Evolutionary conservation across 2,797 vertebrate species (phyloP).

Genomic region (Avahi laniger): DNA sequence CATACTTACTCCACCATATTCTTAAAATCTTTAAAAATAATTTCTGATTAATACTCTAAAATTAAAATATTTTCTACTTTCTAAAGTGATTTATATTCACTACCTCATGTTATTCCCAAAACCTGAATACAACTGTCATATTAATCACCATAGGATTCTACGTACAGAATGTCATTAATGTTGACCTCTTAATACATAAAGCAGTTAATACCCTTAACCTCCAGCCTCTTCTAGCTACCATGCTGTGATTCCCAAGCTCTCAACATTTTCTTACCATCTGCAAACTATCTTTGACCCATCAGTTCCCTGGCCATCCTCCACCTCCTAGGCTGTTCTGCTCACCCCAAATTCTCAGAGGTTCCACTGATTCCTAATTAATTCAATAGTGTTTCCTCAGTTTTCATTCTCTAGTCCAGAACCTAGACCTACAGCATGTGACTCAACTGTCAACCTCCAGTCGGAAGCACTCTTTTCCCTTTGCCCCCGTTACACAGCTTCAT

Average conservation of each 20-base stretch:
- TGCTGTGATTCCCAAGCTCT: background rate
- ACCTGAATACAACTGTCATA: background rate
- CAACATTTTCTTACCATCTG: background rate
- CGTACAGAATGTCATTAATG: background rate
- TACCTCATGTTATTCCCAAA: background rate
- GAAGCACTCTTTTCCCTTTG: background rate
- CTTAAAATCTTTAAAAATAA: conserved; percentile 19
- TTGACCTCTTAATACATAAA: background rate
- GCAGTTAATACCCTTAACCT: background rate
- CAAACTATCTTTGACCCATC: background rate
- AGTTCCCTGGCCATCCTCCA: background rate
- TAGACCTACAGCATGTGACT: background rate
- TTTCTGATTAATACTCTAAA: conserved; percentile 35
- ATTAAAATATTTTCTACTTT: conserved; percentile 22
- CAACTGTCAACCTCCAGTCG: background rate
- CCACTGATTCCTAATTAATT: background rate
- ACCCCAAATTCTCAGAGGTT: background rate
- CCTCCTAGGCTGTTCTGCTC: background rate
- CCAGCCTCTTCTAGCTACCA: background rate
- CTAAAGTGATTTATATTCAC: background rate
- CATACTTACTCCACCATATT: background rate
- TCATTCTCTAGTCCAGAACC: background rate
- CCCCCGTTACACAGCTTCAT: background rate
- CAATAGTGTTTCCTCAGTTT: background rate
- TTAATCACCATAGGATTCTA: background rate